These are phyloP conservation scores for Hemiscyllium ocellatum DNA, from an alignment of 2,113 vertebrate genomes.

Conservation along the genomic window DNA sequence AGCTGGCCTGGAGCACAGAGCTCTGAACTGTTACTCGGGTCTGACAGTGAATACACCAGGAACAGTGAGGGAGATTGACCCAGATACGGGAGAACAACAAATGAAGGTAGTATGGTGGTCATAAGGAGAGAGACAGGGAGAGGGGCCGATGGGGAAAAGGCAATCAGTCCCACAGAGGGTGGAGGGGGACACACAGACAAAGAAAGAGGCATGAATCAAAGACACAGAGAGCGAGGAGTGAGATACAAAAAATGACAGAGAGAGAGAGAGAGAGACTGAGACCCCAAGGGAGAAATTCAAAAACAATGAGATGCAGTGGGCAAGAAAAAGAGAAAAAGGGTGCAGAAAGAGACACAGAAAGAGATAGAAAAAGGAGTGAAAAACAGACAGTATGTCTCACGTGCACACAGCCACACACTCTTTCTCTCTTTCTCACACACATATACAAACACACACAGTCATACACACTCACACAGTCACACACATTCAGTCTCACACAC, in stretches of 20 bases:
- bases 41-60: neutral
- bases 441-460: too few relatives aligned
- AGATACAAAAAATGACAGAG: neutral
- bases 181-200: neutral
- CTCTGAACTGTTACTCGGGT: neutral
- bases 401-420: too few relatives aligned
- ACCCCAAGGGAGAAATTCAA: neutral
- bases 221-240: neutral
- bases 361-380: too few relatives aligned
- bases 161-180: neutral
- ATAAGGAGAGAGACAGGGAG: neutral
- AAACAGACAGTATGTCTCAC: too few relatives aligned
- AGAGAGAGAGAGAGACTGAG: neutral
- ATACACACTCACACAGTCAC: too few relatives aligned
- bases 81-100: neutral
- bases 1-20: neutral
- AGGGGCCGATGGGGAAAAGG: neutral
- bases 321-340: neutral
- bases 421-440: too few relatives aligned
- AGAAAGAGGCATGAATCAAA: neutral
- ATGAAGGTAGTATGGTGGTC: neutral
- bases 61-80: neutral
- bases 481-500: too few relatives aligned
- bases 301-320: too few relatives aligned
- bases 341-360: neutral